A percentile compares a stretch with the other conserved stretches of the same genome.
These are phyloP conservation scores for Epinephelus coioides DNA, from an alignment of 2,797 vertebrate species.

Conservation along the genomic window DNA sequence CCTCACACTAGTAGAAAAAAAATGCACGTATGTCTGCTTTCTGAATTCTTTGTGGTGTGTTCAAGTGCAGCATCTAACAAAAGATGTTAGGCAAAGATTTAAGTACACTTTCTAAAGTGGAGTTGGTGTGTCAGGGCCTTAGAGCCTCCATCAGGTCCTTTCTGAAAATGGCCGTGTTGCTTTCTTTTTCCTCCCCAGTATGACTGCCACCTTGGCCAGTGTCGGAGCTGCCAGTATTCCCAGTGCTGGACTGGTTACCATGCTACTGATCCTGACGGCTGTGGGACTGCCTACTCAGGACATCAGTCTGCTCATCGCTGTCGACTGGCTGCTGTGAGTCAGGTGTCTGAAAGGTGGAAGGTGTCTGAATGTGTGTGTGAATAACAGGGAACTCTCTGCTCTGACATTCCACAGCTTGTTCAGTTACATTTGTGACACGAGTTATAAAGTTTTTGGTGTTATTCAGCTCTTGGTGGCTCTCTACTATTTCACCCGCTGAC, in stretches of 20 bases:
- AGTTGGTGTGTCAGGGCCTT: neutral
- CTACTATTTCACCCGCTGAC: conserved; percentile 6
- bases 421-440: neutral
- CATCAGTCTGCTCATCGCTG: conserved; percentile 89
- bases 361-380: neutral
- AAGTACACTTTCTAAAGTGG: neutral
- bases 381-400: neutral
- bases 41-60: neutral
- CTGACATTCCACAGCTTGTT: neutral
- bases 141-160: neutral
- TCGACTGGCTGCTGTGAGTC: conserved; percentile 92
- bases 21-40: neutral
- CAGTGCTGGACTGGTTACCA: conserved; percentile 90
- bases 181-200: conserved; percentile 69
- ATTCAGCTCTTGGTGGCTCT: neutral
- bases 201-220: conserved; percentile 91
- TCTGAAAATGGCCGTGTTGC: neutral
- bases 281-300: conserved; percentile 87
- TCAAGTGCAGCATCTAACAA: neutral
- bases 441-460: neutral
- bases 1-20: too few relatives aligned
- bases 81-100: neutral
- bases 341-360: conserved; percentile 39
- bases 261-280: conserved; percentile 89
- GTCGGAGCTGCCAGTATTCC: conserved; percentile 91